phyloP scores from a whole-genome alignment of 2,113 vertebrate species.

The Nannobrachium achirus region DNA sequence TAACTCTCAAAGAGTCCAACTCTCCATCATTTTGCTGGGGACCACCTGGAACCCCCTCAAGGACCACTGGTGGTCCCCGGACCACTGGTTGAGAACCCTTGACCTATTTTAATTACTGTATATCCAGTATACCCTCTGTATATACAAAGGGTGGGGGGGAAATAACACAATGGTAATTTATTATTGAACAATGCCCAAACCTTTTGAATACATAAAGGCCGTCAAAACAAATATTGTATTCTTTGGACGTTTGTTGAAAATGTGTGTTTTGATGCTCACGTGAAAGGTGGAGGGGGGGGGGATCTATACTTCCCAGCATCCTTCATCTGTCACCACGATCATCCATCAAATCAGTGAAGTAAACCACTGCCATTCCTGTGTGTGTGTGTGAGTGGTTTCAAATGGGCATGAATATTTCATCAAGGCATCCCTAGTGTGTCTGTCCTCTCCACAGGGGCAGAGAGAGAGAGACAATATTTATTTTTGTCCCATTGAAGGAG shows the following conservation, averaged over 20 bases:
- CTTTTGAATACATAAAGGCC: too few species aligned
- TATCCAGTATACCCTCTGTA: too few species aligned
- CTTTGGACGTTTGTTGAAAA: background rate
- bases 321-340: conserved; percentile 46
- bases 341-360: conserved; percentile 56
- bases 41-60: too few species aligned
- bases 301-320: background rate
- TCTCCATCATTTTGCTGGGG: too few species aligned
- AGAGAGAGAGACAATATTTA: conserved; percentile 49
- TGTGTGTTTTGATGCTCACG: conserved; percentile 17
- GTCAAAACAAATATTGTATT: too few species aligned
- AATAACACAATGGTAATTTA: background rate
- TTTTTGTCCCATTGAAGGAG: conserved; percentile 61
- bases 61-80: too few species aligned
- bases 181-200: too few species aligned
- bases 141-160: too few species aligned
- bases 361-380: conserved; percentile 52
- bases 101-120: too few species aligned
- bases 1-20: too few species aligned
- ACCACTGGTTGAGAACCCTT: too few species aligned
- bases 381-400: conserved; percentile 65
- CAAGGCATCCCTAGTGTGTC: conserved; percentile 47
- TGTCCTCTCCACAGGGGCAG: conserved; percentile 28
- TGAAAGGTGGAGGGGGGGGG: conserved; percentile 19
- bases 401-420: conserved; percentile 77